These are phyloP conservation scores for Zosterops japonicus DNA, from an alignment of 2,113 vertebrate species.

Conservation along the genomic window DNA sequence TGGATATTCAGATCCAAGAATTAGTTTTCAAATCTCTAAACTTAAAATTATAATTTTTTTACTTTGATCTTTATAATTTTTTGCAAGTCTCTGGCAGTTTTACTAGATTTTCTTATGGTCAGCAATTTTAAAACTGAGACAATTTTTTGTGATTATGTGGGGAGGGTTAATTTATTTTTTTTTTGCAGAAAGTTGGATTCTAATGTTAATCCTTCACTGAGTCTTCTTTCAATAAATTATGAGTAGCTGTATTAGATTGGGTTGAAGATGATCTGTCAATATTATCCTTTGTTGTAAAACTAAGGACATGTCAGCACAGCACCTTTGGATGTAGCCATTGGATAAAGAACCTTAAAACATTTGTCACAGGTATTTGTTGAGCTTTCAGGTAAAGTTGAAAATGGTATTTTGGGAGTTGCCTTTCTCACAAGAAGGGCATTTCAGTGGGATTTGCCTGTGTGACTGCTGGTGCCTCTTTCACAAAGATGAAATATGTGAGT, in stretches of 20 bases:
- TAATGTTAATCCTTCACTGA: not conserved
- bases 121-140: not conserved
- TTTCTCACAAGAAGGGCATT: not conserved
- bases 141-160: not conserved
- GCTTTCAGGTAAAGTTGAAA: not conserved
- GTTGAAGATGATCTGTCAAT: not conserved
- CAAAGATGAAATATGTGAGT: not conserved
- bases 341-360: not conserved
- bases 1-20: not conserved
- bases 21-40: not conserved
- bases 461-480: not conserved
- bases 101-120: not conserved
- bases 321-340: too few relatives aligned
- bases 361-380: not conserved
- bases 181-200: not conserved
- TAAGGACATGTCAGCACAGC: not conserved
- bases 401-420: not conserved
- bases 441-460: not conserved
- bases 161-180: not conserved
- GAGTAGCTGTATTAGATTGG: not conserved
- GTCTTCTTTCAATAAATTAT: not conserved
- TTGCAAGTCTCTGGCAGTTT: not conserved
- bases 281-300: not conserved
- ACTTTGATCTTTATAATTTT: not conserved
- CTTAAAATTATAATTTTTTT: not conserved